phyloP scores from a whole-genome alignment of 2,113 vertebrate species.

The Pungitius pungitius region DNA sequence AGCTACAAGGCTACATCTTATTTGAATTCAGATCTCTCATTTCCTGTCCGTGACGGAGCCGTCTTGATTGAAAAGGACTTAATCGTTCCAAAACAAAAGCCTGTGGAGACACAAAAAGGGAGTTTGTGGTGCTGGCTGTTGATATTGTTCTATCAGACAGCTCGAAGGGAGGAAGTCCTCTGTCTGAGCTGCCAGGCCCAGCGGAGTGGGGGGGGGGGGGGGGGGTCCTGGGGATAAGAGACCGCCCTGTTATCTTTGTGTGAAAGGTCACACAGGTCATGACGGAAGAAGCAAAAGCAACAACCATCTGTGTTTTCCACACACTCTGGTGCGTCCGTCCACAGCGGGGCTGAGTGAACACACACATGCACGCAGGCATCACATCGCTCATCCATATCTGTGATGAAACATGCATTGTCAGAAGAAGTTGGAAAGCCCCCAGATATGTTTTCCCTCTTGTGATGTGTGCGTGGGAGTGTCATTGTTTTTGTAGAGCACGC shows the following conservation, averaged over 20 bases:
- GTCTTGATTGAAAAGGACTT: conserved; percentile 56
- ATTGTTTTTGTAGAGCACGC: conserved; percentile 52
- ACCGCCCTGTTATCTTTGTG: conserved; percentile 72
- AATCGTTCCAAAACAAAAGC: conserved; percentile 70
- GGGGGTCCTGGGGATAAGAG: conserved; percentile 58
- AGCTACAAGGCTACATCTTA: conserved; percentile 6
- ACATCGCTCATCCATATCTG: conserved; percentile 61
- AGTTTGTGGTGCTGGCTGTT: conserved; percentile 46
- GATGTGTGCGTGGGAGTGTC: conserved; percentile 12
- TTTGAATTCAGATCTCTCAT: conserved; percentile 55
- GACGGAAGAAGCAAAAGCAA: conserved; percentile 73
- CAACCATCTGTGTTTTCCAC: conserved; percentile 70
- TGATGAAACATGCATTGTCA: conserved; percentile 72
- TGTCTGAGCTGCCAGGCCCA: conserved; percentile 68
- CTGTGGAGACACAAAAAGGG: conserved; percentile 47
- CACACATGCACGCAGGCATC: conserved; percentile 33
- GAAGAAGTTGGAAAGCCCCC: conserved; percentile 66
- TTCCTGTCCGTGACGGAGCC: conserved; percentile 55
- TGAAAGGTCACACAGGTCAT: conserved; percentile 73
- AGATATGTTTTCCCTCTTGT: conserved; percentile 59
- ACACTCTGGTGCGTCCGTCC: conserved; percentile 46
- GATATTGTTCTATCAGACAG: conserved; percentile 69
- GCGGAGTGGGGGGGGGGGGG: neutral
- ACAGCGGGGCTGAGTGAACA: conserved; percentile 22
- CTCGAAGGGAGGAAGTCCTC: conserved; percentile 68